A percentile compares a stretch with the other conserved stretches of the same genome.
Evolutionary conservation across 30 jellyfish, hydroid and myxozoan genomes (phyloP).

Genomic region (Catostylus mosaicus): DNA sequence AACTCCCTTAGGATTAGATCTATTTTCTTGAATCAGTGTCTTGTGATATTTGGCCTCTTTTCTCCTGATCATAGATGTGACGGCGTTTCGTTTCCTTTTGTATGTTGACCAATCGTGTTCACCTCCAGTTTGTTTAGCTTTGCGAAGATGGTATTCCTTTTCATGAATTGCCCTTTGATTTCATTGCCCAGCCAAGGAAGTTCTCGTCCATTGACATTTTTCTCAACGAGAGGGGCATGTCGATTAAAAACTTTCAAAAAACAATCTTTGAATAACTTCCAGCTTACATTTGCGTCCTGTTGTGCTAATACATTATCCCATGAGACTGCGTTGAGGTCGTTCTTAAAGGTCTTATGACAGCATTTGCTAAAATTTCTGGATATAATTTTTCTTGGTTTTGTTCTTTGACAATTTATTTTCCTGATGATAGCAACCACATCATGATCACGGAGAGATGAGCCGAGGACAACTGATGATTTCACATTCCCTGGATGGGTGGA

Average conservation of each 20-base stretch:
- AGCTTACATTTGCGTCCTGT: constrained; percentile 39
- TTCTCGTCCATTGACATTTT: constrained; percentile 54
- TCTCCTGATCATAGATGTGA: constrained; percentile 48
- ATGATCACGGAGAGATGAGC: constrained; percentile 73
- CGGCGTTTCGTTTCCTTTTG: constrained; percentile 54
- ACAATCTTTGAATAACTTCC: constrained; percentile 57
- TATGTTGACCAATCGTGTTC: constrained; percentile 70
- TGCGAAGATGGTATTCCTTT: constrained; percentile 57
- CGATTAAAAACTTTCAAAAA: constrained; percentile 37
- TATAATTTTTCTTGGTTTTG: constrained; percentile 24
- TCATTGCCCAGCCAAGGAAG: constrained; percentile 72
- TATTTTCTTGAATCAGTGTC: constrained; percentile 61
- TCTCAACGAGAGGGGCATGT: constrained; percentile 73
- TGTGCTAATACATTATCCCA: constrained; percentile 42
- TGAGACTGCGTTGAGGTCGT: constrained; percentile 41
- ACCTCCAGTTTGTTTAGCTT: constrained; percentile 56
- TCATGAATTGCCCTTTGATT: constrained; percentile 38
- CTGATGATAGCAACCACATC: constrained; percentile 44
- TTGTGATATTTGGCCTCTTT: constrained; percentile 38
- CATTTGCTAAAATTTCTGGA: constrained; percentile 49
- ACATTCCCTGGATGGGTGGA: constrained; percentile 67
- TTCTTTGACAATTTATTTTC: constrained; percentile 68
- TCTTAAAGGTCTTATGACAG: constrained; percentile 63
- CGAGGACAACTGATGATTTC: constrained; percentile 45
- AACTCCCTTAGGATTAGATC: constrained; percentile 51